phyloP scores from a whole-genome alignment of 2,113 vertebrate genomes.

The Ailuropoda melanoleuca region DNA sequence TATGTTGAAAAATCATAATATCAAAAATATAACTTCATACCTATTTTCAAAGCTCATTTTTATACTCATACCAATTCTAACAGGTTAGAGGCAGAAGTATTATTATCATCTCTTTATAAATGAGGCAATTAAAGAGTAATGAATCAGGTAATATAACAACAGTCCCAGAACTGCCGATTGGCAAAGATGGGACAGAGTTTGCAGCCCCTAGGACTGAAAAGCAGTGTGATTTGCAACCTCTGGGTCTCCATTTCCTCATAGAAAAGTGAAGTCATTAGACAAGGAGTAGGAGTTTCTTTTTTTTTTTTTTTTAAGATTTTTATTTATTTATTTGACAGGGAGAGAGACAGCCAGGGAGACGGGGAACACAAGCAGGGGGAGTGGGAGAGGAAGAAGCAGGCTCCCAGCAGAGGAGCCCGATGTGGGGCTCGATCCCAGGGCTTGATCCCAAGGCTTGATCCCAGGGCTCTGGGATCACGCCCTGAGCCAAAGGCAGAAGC shows the following conservation, averaged over 20 bases:
- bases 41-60: slow-evolving; percentile 20
- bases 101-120: not conserved
- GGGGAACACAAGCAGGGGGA: too few species aligned
- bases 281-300: not conserved
- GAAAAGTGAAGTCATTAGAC: not conserved
- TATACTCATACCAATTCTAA: not conserved
- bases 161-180: not conserved
- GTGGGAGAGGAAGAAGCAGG: too few species aligned
- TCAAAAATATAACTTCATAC: slow-evolving; percentile 24
- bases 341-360: too few species aligned
- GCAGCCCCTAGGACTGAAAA: not conserved
- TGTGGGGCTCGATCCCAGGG: too few species aligned
- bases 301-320: too few species aligned
- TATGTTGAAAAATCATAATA: slow-evolving; percentile 40
- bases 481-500: too few species aligned
- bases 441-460: too few species aligned
- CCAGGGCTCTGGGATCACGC: too few species aligned
- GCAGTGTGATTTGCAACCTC: not conserved
- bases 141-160: not conserved
- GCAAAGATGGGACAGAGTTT: not conserved
- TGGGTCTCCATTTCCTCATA: not conserved
- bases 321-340: too few species aligned
- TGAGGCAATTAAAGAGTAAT: not conserved
- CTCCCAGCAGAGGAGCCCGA: too few species aligned
- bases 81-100: not conserved